phyloP scores from a whole-genome alignment of 2,888 invertebrate genomes.

The Synanthedon andrenaeformis region DNA sequence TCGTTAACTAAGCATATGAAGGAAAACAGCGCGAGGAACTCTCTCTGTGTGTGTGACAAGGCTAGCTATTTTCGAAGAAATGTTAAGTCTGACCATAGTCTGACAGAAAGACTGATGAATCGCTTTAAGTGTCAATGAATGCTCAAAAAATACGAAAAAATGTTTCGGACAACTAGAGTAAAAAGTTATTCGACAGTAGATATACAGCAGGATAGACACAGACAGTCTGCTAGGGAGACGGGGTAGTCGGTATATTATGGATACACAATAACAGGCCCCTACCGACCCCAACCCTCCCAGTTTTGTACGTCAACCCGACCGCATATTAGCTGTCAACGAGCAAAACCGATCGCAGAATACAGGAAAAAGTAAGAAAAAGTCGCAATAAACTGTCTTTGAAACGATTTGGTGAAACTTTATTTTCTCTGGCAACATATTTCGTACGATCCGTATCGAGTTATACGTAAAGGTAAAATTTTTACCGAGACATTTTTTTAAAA shows the following conservation, averaged over 20 bases:
- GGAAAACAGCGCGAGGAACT: too few species aligned
- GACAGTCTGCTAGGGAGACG: not conserved
- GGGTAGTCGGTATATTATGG: not conserved
- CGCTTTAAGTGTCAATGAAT: too few species aligned
- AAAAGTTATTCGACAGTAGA: conserved; percentile 17
- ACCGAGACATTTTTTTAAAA: too few species aligned
- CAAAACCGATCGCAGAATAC: conserved; percentile 29
- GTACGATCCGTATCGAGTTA: too few species aligned
- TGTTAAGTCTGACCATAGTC: too few species aligned
- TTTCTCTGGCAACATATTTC: not conserved
- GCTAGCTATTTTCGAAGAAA: too few species aligned
- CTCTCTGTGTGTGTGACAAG: too few species aligned
- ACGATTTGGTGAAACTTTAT: not conserved
- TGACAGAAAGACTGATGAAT: too few species aligned
- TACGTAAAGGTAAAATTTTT: too few species aligned
- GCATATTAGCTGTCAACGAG: conserved; percentile 49
- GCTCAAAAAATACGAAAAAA: too few species aligned
- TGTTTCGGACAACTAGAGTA: conserved; percentile 12
- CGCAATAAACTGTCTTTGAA: not conserved
- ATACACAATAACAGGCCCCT: not conserved
- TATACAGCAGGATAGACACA: too few species aligned
- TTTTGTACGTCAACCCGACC: conserved; percentile 36
- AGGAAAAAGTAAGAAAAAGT: conserved; percentile 16
- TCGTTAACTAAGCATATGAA: too few species aligned
- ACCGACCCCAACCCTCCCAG: conserved; percentile 5